Percentiles rank a stretch among this genome's conserved stretches.
phyloP scores from a whole-genome alignment of 2,113 vertebrate genomes.

The Thryonomys swinderianus region DNA sequence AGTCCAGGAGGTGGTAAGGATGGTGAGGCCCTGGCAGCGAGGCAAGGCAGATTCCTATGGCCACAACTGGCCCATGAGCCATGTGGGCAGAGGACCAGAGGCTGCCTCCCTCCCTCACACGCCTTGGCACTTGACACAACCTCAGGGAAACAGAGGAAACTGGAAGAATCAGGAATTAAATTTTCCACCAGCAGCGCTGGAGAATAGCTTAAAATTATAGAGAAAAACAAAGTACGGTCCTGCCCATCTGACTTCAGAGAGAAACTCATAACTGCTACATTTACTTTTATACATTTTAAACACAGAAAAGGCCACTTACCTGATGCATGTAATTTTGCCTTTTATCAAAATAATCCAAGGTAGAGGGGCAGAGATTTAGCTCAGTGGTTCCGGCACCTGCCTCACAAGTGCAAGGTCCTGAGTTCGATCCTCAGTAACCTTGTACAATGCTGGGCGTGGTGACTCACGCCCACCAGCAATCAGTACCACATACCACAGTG shows the following conservation, averaged over 20 bases:
- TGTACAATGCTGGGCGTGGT: too few relatives aligned
- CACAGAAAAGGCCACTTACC: background rate
- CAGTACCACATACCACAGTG: too few relatives aligned
- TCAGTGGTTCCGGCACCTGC: too few relatives aligned
- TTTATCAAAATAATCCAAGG: background rate
- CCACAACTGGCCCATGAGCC: background rate
- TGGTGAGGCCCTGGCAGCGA: background rate
- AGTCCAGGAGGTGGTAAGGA: background rate
- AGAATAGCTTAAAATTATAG: background rate
- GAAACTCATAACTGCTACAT: background rate
- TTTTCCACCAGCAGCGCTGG: background rate
- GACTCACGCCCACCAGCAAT: too few relatives aligned
- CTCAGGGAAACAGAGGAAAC: background rate
- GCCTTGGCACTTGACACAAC: background rate
- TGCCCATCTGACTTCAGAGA: background rate
- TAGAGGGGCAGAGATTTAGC: too few relatives aligned
- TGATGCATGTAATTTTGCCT: background rate
- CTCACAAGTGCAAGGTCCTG: too few relatives aligned
- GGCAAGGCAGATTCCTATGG: background rate
- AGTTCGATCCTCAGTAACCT: too few relatives aligned
- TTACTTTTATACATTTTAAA: constrained; percentile 40
- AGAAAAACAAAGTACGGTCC: background rate
- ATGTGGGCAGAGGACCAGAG: background rate
- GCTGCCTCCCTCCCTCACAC: background rate
- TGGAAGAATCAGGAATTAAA: constrained; percentile 28